A percentile compares a stretch with the other conserved stretches of the same genome.
phyloP scores from a whole-genome alignment of 2,888 invertebrate genomes.

The Cyclophora punctaria region DNA sequence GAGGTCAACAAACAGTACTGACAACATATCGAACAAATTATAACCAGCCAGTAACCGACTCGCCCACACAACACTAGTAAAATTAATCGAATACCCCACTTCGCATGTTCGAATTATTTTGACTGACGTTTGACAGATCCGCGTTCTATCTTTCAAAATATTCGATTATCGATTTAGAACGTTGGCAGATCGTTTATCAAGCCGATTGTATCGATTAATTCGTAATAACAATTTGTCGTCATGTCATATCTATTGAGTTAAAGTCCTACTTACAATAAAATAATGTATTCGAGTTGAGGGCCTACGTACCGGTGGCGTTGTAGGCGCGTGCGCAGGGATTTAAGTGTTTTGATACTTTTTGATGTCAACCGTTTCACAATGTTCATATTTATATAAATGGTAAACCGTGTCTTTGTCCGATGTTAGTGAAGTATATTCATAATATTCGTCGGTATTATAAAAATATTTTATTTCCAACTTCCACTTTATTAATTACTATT shows the following conservation, averaged over 20 bases:
- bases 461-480: too few species aligned
- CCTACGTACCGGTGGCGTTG: conserved; percentile 53
- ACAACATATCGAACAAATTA: too few species aligned
- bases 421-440: too few species aligned
- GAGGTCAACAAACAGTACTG: too few species aligned
- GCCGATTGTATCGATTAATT: conserved; percentile 53
- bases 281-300: conserved; percentile 62
- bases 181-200: conserved; percentile 20
- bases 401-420: too few species aligned
- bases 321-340: conserved; percentile 45
- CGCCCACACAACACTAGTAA: too few species aligned
- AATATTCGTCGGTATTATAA: too few species aligned
- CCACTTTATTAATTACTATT: too few species aligned
- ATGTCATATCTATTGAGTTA: conserved; percentile 51
- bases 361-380: too few species aligned
- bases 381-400: too few species aligned
- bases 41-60: too few species aligned
- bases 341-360: conserved; percentile 45
- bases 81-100: too few species aligned
- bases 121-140: neutral
- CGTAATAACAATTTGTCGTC: conserved; percentile 71
- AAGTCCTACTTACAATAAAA: conserved; percentile 62
- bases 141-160: conserved; percentile 12
- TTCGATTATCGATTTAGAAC: conserved; percentile 22
- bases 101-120: neutral